phyloP scores from a whole-genome alignment of 2,888 invertebrate species.

The Incurvaria masculella region DNA sequence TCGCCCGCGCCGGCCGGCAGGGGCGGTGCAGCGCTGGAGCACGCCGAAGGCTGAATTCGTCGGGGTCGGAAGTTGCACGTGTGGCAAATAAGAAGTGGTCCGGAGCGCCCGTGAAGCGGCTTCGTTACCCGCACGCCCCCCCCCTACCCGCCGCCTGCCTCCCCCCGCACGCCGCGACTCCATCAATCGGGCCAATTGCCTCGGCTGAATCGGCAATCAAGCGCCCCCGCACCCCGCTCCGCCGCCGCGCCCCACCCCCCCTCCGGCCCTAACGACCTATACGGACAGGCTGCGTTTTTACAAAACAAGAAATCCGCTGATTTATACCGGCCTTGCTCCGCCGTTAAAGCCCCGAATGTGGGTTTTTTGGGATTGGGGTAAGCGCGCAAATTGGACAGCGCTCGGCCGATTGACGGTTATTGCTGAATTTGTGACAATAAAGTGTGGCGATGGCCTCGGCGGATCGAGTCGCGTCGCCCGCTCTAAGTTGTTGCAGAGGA shows the following conservation, averaged over 20 bases:
- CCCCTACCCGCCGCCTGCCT: conserved; percentile 12
- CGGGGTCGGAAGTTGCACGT: background rate
- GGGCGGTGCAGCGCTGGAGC: background rate
- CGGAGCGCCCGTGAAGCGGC: conserved; percentile 28
- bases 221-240: conserved; percentile 23
- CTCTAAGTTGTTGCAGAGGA: conserved; percentile 21
- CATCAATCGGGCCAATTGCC: conserved; percentile 57
- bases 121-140: conserved; percentile 41
- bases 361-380: background rate
- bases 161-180: conserved; percentile 34
- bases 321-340: background rate
- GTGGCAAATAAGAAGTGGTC: conserved; percentile 17
- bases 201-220: conserved; percentile 56
- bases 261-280: conserved; percentile 11
- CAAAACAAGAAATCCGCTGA: background rate
- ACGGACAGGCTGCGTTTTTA: conserved; percentile 3
- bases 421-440: background rate
- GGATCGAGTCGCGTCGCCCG: conserved; percentile 7
- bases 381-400: background rate
- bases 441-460: background rate
- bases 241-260: conserved; percentile 16
- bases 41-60: background rate
- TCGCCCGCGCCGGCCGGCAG: background rate
- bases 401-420: background rate
- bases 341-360: background rate